Percentiles rank a stretch among this genome's conserved stretches.
Evolutionary conservation across 2,113 vertebrate genomes (phyloP).

Genomic region (Dipodomys stephensi): DNA sequence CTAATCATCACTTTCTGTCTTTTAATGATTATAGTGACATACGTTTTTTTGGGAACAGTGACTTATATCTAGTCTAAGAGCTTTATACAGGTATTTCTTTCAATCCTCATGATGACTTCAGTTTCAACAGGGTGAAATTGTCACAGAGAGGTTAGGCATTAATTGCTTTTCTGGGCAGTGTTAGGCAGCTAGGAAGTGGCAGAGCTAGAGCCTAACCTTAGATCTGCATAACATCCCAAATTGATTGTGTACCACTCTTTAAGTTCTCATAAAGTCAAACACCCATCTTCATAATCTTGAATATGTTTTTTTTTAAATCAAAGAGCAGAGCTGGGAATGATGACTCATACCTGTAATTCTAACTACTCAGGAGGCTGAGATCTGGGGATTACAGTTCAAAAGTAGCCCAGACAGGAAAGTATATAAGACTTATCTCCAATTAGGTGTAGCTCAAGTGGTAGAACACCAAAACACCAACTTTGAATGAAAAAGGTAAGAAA

Average conservation of each 20-base stretch:
- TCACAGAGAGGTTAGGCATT: not conserved
- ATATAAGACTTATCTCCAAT: no score
- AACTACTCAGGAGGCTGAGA: no score
- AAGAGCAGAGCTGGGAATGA: no score
- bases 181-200: not conserved
- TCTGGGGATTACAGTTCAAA: no score
- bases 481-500: no score
- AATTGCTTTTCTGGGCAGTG: no score
- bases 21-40: slow-evolving; percentile 36
- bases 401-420: no score
- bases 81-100: not conserved
- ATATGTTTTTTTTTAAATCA: not conserved
- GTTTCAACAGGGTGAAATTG: not conserved
- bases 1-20: not conserved
- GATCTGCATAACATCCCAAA: not conserved
- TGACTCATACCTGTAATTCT: not conserved
- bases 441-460: no score
- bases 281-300: not conserved
- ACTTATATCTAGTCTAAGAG: not conserved
- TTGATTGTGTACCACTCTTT: not conserved
- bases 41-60: slow-evolving; percentile 4
- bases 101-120: not conserved
- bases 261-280: slow-evolving; percentile 27
- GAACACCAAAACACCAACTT: no score
- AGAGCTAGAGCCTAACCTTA: not conserved